Conservation (phyloP, 2,113 vertebrate species). For the Geococcyx californianus region DNA sequence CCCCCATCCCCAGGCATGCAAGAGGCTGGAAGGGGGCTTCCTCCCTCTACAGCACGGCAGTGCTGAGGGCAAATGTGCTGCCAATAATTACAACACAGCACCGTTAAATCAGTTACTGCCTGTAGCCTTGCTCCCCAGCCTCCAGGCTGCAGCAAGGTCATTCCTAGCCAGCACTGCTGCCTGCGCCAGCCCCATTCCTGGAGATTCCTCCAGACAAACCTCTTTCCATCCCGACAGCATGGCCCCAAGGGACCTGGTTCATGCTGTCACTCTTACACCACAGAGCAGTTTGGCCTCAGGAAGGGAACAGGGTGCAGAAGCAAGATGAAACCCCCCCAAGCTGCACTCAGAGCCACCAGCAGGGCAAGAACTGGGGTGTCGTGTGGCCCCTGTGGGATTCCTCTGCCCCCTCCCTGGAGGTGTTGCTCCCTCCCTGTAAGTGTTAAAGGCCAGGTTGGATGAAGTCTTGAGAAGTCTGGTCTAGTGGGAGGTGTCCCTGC, state of each 20-base stretch:
- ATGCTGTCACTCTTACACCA: not conserved
- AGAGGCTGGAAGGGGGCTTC: not conserved
- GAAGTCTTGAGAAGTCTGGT: no score
- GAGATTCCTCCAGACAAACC: not conserved
- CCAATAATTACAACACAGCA: not conserved
- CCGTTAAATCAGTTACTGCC: not conserved
- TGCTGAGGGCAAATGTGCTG: accelerated
- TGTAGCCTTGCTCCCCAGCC: not conserved
- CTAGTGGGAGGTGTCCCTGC: no score
- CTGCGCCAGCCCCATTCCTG: accelerated
- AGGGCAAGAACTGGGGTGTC: not conserved
- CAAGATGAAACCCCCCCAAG: not conserved
- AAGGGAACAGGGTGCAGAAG: not conserved
- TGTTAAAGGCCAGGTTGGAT: no score
- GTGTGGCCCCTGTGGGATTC: accelerated
- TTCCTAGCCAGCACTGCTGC: not conserved
- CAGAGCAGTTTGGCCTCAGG: not conserved
- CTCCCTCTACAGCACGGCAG: not conserved
- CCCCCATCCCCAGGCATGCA: not conserved
- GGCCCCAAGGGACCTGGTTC: accelerated
- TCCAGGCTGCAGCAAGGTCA: accelerated
- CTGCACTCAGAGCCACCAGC: not conserved
- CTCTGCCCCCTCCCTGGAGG: no score
- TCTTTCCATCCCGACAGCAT: accelerated
- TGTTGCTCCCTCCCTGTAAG: no score